A percentile compares a stretch with the other conserved stretches of the same genome.
Conservation (phyloP, 1,140 invertebrate genomes). For the Limonius californicus region DNA sequence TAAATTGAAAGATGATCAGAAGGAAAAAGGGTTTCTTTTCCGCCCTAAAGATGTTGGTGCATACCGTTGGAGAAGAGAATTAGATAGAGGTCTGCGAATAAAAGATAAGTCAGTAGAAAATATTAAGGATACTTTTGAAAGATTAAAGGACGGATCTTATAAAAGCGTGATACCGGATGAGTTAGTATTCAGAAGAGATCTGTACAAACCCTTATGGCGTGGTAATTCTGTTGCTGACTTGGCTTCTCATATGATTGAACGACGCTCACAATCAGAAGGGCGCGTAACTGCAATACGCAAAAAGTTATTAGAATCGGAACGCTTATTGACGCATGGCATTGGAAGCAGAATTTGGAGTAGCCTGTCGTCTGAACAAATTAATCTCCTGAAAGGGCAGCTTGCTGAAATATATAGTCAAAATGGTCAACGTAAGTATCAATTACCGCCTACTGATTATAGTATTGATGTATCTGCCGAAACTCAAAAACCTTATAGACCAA, state of each 20-base stretch:
- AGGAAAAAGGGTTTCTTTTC: conserved; percentile 80
- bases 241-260: conserved; percentile 61
- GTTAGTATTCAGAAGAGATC: conserved; percentile 56
- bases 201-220: conserved; percentile 77
- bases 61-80: conserved; percentile 65
- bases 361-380: conserved; percentile 79
- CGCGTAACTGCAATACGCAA: conserved; percentile 30
- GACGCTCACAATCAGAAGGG: conserved; percentile 42
- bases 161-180: conserved; percentile 48
- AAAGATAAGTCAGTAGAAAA: conserved; percentile 86
- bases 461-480: conserved; percentile 20
- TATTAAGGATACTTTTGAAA: conserved; percentile 69
- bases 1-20: conserved; percentile 74
- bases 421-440: conserved; percentile 16
- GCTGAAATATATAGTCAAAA: conserved; percentile 72
- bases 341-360: conserved; percentile 70
- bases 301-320: conserved; percentile 31
- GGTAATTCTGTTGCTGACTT: conserved; percentile 75
- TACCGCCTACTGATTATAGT: conserved; percentile 19
- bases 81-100: conserved; percentile 72
- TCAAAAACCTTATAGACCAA: conserved; percentile 20
- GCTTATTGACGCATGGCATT: conserved; percentile 51
- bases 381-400: conserved; percentile 73
- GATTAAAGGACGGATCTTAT: conserved; percentile 32
- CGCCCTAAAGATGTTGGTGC: conserved; percentile 66